These are phyloP conservation scores for Pelusios castaneus DNA, from an alignment of 2,113 vertebrate genomes.

Conservation along the genomic window DNA sequence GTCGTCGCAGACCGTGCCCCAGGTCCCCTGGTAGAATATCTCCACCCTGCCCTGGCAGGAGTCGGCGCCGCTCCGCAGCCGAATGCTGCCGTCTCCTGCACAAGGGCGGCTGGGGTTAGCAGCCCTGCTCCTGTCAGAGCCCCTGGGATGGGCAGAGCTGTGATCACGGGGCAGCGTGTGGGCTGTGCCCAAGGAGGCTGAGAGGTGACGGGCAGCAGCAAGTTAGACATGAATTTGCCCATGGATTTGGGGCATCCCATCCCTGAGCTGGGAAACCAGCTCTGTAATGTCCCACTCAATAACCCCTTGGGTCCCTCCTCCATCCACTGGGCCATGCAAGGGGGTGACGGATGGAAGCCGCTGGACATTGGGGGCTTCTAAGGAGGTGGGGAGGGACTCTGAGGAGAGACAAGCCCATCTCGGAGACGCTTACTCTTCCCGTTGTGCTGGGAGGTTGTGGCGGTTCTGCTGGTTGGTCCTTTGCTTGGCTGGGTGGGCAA, in stretches of 20 bases:
- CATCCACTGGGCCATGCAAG: background rate
- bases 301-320: background rate
- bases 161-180: background rate
- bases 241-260: rapidly evolving
- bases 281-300: rapidly evolving
- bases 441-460: conserved; percentile 47
- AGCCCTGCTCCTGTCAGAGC: rapidly evolving
- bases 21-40: conserved; percentile 87
- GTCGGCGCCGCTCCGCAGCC: conserved; percentile 82
- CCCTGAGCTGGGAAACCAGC: rapidly evolving
- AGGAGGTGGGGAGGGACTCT: rapidly evolving
- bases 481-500: conserved; percentile 60
- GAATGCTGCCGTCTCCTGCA: conserved; percentile 88
- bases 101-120: background rate
- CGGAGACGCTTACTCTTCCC: conserved; percentile 74
- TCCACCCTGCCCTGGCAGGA: conserved; percentile 93
- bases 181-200: background rate
- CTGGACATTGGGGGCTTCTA: too few species aligned
- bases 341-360: background rate
- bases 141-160: too few species aligned
- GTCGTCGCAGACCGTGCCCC: conserved; percentile 97
- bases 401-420: too few species aligned
- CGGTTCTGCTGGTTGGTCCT: conserved; percentile 62
- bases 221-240: background rate
- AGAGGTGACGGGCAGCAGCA: background rate